These are phyloP conservation scores for Masnerella sp. DNA, from an alignment of 2,888 invertebrate species.

Conservation along the genomic window DNA sequence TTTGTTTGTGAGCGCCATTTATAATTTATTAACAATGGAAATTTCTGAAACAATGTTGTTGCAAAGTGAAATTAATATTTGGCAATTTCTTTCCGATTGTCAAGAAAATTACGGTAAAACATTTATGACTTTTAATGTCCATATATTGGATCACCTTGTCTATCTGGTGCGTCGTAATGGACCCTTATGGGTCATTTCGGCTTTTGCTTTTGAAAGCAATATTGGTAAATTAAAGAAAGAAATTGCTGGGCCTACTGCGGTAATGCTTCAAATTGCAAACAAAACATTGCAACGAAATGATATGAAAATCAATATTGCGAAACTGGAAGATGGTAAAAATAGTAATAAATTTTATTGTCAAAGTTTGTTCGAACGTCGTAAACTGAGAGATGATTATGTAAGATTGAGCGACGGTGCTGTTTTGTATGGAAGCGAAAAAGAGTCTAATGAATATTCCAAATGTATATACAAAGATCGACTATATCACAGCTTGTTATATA, in stretches of 20 bases:
- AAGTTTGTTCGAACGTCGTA: not conserved
- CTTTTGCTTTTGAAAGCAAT: not conserved
- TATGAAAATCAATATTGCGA: not conserved
- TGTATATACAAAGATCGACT: not conserved
- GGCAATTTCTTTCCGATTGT: conserved; percentile 28
- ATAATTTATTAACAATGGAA: conserved; percentile 14
- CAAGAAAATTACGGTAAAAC: not conserved
- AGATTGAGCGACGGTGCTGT: not conserved
- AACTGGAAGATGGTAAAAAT: not conserved
- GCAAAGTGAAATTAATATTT: conserved; percentile 22
- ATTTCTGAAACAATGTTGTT: conserved; percentile 5
- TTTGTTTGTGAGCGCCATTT: conserved; percentile 17
- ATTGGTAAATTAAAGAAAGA: not conserved
- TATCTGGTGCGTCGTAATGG: not conserved
- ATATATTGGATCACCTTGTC: not conserved
- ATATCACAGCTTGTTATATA: conserved; percentile 1
- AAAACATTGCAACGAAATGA: not conserved
- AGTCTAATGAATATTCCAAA: not conserved
- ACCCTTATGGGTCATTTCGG: not conserved
- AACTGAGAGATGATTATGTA: not conserved
- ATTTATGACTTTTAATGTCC: not conserved
- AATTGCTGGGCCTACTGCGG: not conserved
- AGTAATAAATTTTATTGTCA: not conserved
- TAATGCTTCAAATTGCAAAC: not conserved
- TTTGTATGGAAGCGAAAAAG: not conserved